Base-by-base conservation (phyloP, 2,888 invertebrate species). In the Tetragonisca angustula region DNA sequence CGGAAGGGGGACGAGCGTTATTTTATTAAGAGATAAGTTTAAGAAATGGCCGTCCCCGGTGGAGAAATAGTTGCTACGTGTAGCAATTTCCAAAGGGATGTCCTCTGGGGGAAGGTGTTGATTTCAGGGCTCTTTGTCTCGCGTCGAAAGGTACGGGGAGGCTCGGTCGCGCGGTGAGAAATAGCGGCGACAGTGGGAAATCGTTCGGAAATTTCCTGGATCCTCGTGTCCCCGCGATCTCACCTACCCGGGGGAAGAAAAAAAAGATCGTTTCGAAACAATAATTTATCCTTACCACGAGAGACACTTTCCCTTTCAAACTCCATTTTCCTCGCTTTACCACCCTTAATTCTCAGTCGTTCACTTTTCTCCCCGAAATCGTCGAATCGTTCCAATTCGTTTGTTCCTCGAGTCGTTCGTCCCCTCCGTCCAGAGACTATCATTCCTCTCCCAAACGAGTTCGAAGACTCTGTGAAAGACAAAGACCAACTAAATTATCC, bases 81-180 rank as follows among this genome's bases (percentile, higher is more conserved):
- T 43, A 19, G 36, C 32, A 72, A 54, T 72, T 24, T 61, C 61
- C 19, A 72, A 32, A 21, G 13, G 49, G 21, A 17, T 43, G 19
- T 27, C 9, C 4, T 62, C 61, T 19, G 21, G 17, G 43, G 11
- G 32, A 62, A 5, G 27, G 32, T 50, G 43, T 32, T 54, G 76
- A 74, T 87, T 79, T 56, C 76, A 52, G 36, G 36, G 74, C 71
- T 67, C 76, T 87, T 79, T 81, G 81, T 81, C 72, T 50, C 54
- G 65, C 79, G 69, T 50, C 73, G 79, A 75, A 79, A 79, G 59
- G 71, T 81, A 75, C 72, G 73, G 70, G 67, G 71, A 64, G 43
- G 27, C 68, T 73, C 76, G 56, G 72, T 72, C 75, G 21, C 43
- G 3, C 43, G 69, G 75, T 71, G 80, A 76, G 78, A 81, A 81